Conservation (phyloP, 2,888 invertebrate species). For the Portevinia maculata region DNA sequence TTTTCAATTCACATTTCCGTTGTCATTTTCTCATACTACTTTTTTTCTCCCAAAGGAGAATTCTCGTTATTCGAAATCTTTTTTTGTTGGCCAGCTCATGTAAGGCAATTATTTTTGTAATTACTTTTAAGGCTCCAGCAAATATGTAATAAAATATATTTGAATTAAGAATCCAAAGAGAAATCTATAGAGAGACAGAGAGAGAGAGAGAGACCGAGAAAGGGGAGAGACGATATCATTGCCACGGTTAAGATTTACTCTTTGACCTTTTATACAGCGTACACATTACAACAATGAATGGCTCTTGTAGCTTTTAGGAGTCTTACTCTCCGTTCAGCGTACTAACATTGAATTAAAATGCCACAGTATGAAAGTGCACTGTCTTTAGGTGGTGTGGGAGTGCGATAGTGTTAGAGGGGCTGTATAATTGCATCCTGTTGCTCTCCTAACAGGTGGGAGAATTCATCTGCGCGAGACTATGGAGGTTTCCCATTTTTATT, state of each 20-base stretch:
- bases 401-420: constrained; percentile 31
- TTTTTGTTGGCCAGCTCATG: constrained; percentile 39
- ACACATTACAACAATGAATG: constrained; percentile 1
- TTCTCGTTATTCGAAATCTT: constrained; percentile 49
- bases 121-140: constrained; percentile 3
- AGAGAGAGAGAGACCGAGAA: constrained; percentile 52
- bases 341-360: too few species aligned
- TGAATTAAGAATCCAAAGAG: constrained; percentile 36
- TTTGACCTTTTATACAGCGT: constrained; percentile 62
- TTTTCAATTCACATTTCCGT: constrained; percentile 1
- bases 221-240: constrained; percentile 31
- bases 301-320: neutral
- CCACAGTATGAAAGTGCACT: too few species aligned
- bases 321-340: constrained; percentile 7
- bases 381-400: neutral
- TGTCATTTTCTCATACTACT: constrained; percentile 1
- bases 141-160: neutral
- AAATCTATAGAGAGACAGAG: constrained; percentile 12
- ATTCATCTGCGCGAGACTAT: too few species aligned
- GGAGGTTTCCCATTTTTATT: too few species aligned
- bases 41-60: constrained; percentile 28
- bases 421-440: too few species aligned
- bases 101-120: constrained; percentile 36
- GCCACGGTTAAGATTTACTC: constrained; percentile 58
- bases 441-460: too few species aligned